Percentiles rank a stretch among this genome's conserved stretches.
phyloP scores from a whole-genome alignment of 2,888 invertebrate species.

The Ochlodes sylvanus region DNA sequence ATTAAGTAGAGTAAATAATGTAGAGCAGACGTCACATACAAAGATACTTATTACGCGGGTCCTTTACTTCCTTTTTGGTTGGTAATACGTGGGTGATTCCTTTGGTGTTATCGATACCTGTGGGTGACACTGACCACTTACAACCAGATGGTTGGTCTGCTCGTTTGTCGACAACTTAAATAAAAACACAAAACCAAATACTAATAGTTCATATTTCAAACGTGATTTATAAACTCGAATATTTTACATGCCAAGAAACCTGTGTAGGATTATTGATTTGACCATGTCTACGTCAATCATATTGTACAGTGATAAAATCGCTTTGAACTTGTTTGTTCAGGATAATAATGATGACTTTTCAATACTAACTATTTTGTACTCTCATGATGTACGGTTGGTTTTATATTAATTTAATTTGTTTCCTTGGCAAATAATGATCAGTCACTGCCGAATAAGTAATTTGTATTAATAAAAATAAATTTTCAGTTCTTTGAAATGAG shows the following conservation, averaged over 20 bases:
- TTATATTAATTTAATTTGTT: neutral
- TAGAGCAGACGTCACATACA: no score
- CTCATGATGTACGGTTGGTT: conserved; percentile 45
- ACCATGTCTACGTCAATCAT: conserved; percentile 53
- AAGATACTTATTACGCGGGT: no score
- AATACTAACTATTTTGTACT: conserved; percentile 37
- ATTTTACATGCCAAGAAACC: conserved; percentile 35
- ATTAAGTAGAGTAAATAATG: no score
- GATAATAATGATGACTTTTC: conserved; percentile 36
- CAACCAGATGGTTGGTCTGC: no score
- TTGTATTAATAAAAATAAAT: neutral
- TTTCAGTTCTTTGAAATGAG: neutral
- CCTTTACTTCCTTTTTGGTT: no score
- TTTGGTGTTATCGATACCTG: no score
- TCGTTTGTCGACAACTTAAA: no score
- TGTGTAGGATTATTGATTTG: conserved; percentile 44
- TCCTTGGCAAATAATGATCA: neutral
- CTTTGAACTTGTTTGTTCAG: conserved; percentile 25
- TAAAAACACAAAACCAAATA: neutral
- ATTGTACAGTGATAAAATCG: conserved; percentile 42
- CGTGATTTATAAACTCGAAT: neutral
- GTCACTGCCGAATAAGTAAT: neutral
- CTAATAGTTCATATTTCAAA: neutral
- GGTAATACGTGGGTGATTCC: no score
- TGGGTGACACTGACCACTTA: no score